Evolutionary conservation across 2,113 vertebrate genomes (phyloP), one percentile per base, ranked within the genome.

Genomic region (Anguilla rostrata): DNA sequence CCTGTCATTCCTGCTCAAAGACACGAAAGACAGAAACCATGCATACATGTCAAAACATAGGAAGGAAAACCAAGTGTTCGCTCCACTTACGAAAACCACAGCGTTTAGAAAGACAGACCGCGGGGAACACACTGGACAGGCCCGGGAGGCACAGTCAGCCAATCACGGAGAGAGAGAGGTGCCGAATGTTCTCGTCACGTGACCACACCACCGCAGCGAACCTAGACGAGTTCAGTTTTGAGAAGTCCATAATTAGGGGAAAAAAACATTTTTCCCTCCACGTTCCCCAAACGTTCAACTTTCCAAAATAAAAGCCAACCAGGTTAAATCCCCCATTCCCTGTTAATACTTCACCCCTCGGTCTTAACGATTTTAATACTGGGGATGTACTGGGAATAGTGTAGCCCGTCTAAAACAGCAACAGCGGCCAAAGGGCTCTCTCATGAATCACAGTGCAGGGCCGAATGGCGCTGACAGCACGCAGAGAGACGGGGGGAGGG

Each of bases 391-490:
- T 29, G 49, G 49, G 49, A 53, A 75, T 26, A 75, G 34, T 75
- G 71, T 34, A 75, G 7, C 26, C n/a, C 0, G 9, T 75, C 20
- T 75, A 75, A 75, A 75, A 75, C 34, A 34, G 80, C 39, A 53
- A 29, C 34, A 71, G 9, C 39, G 41, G 84, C 78, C 84, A 81
- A 57, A 56, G 20, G 2, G 34, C 39, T 3, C 49, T 57, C 49
- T 85, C 49, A 80, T 85, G 81, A 85, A 85, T 85, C 84, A 80
- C 20, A 46, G 57, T 12, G 26, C 20, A 39, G 29, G 16, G 75
- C 34, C 5, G 22, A 85, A 49, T 5, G 22, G 22, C 78, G 84
- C 78, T 78, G 53, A 49, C 49, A n/a, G 78, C 49, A 49, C 22
- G 15, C 39, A 12, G 18, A n/a, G 49, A 9, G 49, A 18, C 78